A percentile compares a stretch with the other conserved stretches of the same genome.
Evolutionary conservation across 2,888 invertebrate genomes (phyloP).

Genomic region (Drymonia ruficornis): DNA sequence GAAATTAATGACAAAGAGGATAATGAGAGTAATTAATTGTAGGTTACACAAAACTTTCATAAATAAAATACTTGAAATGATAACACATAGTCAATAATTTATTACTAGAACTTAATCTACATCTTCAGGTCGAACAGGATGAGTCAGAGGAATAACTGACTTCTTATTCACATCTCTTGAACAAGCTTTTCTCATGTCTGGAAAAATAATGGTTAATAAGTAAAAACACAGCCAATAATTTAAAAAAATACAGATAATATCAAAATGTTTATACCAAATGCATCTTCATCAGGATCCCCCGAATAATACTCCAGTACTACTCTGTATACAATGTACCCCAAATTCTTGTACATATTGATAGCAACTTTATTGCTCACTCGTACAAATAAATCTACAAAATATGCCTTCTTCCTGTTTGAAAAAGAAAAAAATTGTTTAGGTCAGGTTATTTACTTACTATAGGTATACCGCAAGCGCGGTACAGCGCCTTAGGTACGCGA

Average conservation of each 20-base stretch:
- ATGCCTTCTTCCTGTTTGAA: constrained; percentile 93
- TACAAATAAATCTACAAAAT: constrained; percentile 99
- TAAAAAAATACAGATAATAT: background rate
- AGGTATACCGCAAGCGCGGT: too few relatives aligned
- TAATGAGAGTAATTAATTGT: constrained; percentile 9
- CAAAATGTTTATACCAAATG: constrained; percentile 90
- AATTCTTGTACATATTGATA: constrained; percentile 97
- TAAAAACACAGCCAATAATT: background rate
- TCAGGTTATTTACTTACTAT: too few relatives aligned
- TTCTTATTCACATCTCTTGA: constrained; percentile 96
- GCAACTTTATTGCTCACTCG: constrained; percentile 98
- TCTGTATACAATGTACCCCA: constrained; percentile 98
- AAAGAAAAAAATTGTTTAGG: constrained; percentile 46
- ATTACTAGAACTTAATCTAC: constrained; percentile 83
- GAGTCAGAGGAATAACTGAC: constrained; percentile 95
- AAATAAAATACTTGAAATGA: constrained; percentile 18
- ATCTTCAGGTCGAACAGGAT: constrained; percentile 98
- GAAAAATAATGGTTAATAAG: constrained; percentile 37
- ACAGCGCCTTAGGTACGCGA: too few relatives aligned
- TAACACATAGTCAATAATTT: constrained; percentile 21
- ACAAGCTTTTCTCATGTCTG: constrained; percentile 99
- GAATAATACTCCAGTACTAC: constrained; percentile 99
- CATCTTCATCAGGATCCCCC: constrained; percentile 99
- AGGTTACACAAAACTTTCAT: background rate
- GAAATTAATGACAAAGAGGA: constrained; percentile 20